These are phyloP conservation scores for Adrianichthys oophorus DNA, from an alignment of 2,797 vertebrate genomes.

Conservation along the genomic window DNA sequence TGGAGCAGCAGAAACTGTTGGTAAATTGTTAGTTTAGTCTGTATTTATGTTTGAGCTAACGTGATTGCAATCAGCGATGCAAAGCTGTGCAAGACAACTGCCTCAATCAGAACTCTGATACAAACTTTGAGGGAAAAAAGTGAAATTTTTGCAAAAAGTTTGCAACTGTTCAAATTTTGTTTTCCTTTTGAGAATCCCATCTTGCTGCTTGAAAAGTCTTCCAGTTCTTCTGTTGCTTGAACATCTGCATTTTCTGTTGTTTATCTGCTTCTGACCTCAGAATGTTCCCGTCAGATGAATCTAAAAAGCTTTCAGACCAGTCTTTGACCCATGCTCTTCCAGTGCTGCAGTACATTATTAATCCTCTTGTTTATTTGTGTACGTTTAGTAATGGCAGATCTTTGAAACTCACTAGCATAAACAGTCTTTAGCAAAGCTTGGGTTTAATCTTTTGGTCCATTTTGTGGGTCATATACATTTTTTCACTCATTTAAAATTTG, in stretches of 20 bases:
- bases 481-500: no score
- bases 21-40: constrained; percentile 4
- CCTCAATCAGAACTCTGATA: neutral
- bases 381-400: constrained; percentile 32
- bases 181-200: neutral
- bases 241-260: no score
- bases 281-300: neutral
- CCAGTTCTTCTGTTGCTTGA: no score
- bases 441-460: constrained; percentile 5
- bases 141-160: no score
- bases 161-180: no score
- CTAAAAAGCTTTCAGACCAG: constrained; percentile 8
- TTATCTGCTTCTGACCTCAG: no score
- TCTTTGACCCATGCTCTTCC: constrained; percentile 9
- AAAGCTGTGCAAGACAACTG: constrained; percentile 6
- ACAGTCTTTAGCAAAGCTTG: constrained; percentile 44
- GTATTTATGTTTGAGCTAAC: constrained; percentile 11
- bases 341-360: constrained; percentile 16
- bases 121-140: no score
- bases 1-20: constrained; percentile 2
- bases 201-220: neutral
- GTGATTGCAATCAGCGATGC: neutral
- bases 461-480: no score
- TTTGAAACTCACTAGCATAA: constrained; percentile 35
- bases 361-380: constrained; percentile 41